phyloP scores from a whole-genome alignment of 2,797 vertebrate genomes.

The Malurus splendens region DNA sequence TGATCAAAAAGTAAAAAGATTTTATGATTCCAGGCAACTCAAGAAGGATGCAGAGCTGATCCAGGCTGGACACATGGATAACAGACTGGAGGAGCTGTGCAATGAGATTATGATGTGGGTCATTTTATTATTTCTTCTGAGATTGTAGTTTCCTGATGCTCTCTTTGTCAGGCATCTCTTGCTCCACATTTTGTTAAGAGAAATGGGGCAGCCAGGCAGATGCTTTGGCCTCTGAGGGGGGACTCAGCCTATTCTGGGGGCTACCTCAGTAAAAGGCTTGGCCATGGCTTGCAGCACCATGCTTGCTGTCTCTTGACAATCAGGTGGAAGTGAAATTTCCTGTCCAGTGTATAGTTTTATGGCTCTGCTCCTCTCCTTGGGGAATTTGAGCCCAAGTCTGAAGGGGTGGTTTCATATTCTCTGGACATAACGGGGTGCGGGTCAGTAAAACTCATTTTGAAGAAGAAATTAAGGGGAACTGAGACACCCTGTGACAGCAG shows the following conservation, averaged over 20 bases:
- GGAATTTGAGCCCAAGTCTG: background rate
- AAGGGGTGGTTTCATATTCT: background rate
- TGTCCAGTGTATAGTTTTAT: background rate
- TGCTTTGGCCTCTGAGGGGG: background rate
- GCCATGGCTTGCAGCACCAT: background rate
- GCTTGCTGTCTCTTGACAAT: background rate
- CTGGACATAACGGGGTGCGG: background rate
- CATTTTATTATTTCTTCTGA: constrained; percentile 33
- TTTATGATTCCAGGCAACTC: constrained; percentile 76
- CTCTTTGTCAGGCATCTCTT: background rate
- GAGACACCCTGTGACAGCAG: background rate
- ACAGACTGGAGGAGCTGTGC: constrained; percentile 87
- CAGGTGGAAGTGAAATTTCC: background rate
- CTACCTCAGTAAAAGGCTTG: background rate
- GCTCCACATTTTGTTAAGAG: background rate
- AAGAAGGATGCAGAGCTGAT: constrained; percentile 92
- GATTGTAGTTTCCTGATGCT: background rate
- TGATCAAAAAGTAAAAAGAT: background rate
- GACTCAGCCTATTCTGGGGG: background rate
- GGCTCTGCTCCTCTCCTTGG: background rate
- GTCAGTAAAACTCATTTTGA: background rate
- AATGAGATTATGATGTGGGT: constrained; percentile 87
- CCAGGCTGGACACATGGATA: constrained; percentile 89
- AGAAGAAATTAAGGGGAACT: background rate
- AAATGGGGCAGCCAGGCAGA: background rate